Base-by-base conservation (phyloP, 2,797 vertebrate genomes). In the Hoplostethus atlanticus region DNA sequence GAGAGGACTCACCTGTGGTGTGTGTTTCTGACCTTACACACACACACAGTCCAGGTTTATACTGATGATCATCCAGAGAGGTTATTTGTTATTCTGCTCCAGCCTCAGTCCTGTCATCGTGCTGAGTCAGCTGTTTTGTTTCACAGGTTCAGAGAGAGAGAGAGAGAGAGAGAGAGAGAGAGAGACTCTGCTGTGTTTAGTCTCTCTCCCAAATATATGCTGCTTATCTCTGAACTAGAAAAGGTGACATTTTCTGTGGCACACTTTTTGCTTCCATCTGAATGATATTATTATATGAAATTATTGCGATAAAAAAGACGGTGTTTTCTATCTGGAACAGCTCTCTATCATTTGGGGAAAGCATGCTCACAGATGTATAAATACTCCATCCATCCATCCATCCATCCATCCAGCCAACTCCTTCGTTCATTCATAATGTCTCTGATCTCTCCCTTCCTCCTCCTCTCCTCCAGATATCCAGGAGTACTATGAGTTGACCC, bases 401-500 rank as follows among this genome's bases (percentile, higher is more conserved):
- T 62, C 28, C 0, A 63, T 69, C 59, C 17, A 40, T 21, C 40
- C 28, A 67, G 51, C 25, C 25, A 21, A 56, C 46, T 21, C 50
- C 3, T 25, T 64, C 2, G 62, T 0, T 72, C 31, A 42, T 9
- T 65, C 7, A n/a, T 73, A 5, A 16, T 54, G 2, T 4, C 15
- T 74, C 0, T 64, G 21, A 73, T 75, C 1, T 74, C 1, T 66
- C 48, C 15, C 30, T 34, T 16, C 9, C 16, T 47, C 15, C 54
- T 36, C 54, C 31, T 4, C 17, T 30, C 66, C 34, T 72, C n/a
- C 83, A 98, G 93, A 94, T 59, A 94, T 94, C 70, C 93, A 94
- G 81, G 93, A 94, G 64, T 93, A 84, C 81, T 93, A 94, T 10
- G 93, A 94, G 80, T 50, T 90, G 69, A 91, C 87, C 1, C 38